Evolutionary conservation across 2,113 vertebrate genomes (phyloP), one percentile per base, ranked within the genome.

Genomic region (Sarotherodon lohbergeri): DNA sequence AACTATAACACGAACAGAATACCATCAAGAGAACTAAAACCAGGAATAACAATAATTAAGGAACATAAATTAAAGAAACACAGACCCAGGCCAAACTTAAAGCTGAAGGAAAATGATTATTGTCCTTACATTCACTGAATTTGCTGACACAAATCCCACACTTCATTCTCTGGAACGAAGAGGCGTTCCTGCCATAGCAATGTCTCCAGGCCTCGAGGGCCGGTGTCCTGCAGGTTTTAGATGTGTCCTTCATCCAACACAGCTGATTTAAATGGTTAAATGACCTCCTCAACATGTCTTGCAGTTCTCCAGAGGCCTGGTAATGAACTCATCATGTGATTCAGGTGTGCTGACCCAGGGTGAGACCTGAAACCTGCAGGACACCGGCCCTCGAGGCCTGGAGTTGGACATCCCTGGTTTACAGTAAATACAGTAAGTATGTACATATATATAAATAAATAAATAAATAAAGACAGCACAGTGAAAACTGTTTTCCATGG

Each of bases 161-260:
- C 14, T 32, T 32, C 29, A 32, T 10, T 1, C 55, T 1, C 55
- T 57, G 55, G 55, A 27, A 0, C 12, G 0, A 57, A 27, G 11
- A 27, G 6, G 11, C 6, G 0, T 14, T 61, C 29, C 57, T 19
- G 59, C 16, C 16, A 14, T 14, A 41, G 32, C 1, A 68, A 57
- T 14, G 55, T 57, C 6, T 56, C 0, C 55, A 56, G 55, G 0
- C 55, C 55, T 57, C 4, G 0, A 14, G 55, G 24, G 2, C 3
- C 1, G 0, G 34, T 9, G 19, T n/a, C 36, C n/a, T 68, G 17
- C n/a, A 68, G 11, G 4, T 7, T 7, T 1, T 54, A 16, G 13
- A 9, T 5, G 36, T 68, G 13, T 71, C 7, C 13, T 43, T 71
- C 5, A 43, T 24, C 16, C 32, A 19, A 1, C 57, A 32, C 27